A percentile compares a stretch with the other conserved stretches of the same genome.
These are phyloP conservation scores for Atrina japonica DNA, from an alignment of 2,888 invertebrate genomes.

Conservation along the genomic window DNA sequence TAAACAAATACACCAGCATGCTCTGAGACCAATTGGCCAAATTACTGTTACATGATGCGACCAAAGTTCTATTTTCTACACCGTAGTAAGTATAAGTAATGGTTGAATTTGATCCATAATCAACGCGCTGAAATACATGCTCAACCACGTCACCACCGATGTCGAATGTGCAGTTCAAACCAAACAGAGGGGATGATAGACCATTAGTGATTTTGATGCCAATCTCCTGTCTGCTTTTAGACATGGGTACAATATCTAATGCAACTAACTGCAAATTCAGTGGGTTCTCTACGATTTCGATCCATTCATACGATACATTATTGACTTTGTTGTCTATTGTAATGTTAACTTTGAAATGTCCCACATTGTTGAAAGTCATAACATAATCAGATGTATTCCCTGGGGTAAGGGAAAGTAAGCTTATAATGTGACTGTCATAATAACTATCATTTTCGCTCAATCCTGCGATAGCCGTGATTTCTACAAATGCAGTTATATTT, in stretches of 20 bases:
- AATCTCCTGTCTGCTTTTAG: constrained; percentile 24
- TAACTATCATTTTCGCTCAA: constrained; percentile 2
- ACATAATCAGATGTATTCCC: neutral
- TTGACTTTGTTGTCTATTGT: constrained; percentile 30
- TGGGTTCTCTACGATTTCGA: constrained; percentile 27
- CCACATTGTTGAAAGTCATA: neutral
- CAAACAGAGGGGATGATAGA: constrained; percentile 27
- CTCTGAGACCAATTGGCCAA: neutral
- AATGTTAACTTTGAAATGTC: constrained; percentile 23
- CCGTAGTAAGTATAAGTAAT: constrained; percentile 22
- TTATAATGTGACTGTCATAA: neutral
- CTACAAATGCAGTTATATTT: constrained; percentile 23
- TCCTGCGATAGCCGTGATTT: neutral
- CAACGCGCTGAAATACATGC: constrained; percentile 6
- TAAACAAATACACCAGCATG: constrained; percentile 24
- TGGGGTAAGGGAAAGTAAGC: constrained; percentile 5
- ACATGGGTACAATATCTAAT: constrained; percentile 10
- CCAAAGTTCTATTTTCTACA: constrained; percentile 25
- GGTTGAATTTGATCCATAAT: constrained; percentile 18
- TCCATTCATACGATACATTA: constrained; percentile 22
- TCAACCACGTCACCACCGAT: constrained; percentile 16
- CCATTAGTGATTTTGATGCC: constrained; percentile 27
- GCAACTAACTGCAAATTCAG: constrained; percentile 27
- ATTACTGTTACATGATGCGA: constrained; percentile 27
- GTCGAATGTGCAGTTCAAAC: constrained; percentile 33